These are phyloP conservation scores for Virgularia gustaviana DNA, from an alignment of 92 coral and sea anemone genomes.

Conservation along the genomic window DNA sequence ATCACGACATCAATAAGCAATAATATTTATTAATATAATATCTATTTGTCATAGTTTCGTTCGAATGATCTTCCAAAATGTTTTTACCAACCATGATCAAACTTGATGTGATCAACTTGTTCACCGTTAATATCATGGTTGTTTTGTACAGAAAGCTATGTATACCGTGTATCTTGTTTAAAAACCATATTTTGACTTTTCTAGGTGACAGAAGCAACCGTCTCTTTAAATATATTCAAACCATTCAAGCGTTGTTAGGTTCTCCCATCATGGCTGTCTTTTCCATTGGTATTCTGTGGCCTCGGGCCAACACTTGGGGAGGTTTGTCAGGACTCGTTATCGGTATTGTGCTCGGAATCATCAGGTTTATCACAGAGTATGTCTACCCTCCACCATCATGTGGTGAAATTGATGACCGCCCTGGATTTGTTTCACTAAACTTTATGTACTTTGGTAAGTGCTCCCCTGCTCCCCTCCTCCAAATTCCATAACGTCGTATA, in stretches of 20 bases:
- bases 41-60: too few species aligned
- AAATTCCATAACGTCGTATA: neutral
- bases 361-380: conserved; percentile 74
- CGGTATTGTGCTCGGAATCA: conserved; percentile 73
- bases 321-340: conserved; percentile 41
- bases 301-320: conserved; percentile 78
- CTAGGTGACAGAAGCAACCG: conserved; percentile 74
- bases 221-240: conserved; percentile 90
- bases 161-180: neutral
- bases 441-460: conserved; percentile 92
- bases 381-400: conserved; percentile 68
- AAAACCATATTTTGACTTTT: neutral
- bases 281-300: conserved; percentile 89
- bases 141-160: neutral
- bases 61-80: too few species aligned
- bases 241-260: conserved; percentile 84
- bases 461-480: neutral
- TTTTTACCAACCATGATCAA: too few species aligned
- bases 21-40: neutral
- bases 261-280: conserved; percentile 91
- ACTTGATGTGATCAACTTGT: too few species aligned
- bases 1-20: neutral
- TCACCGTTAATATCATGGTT: neutral
- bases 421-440: conserved; percentile 82
- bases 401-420: conserved; percentile 71